Base-by-base conservation (phyloP, 2,888 invertebrate genomes). In the Mycalesis mineus region DNA sequence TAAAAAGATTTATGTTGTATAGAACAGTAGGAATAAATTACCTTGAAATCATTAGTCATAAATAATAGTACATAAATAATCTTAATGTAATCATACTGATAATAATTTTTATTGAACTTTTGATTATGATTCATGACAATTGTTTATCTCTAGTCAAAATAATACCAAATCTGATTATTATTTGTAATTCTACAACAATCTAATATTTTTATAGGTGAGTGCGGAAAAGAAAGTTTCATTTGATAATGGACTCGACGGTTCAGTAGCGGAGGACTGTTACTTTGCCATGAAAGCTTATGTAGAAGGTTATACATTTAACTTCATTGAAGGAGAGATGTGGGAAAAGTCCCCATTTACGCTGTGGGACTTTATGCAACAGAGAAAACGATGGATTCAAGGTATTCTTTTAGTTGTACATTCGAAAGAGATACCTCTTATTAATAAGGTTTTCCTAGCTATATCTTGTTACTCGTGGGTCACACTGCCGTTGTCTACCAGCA, bases 311-410 rank as follows among this genome's bases (percentile, higher is more conserved):
- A 92, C 95, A 15, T 98, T 98, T 82, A 96, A 97, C 79, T 98
- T 98, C 84, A 94, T 98, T 65, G 98, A 98, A 80, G 98, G 98
- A 49, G 98, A 98, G 88, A 98, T 98, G 98, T 98, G 98, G 95
- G 98, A 98, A 80, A 98, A 98, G 78, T 97, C 97, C 6, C 98
- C 98, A 2, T 98, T 98, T 80, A 96, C 97, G 1, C 85, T 98
- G 33, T 94, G 95, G 93, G 98, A 98, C 81, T 97, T 98, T 74
- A 92, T 98, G 68, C 98, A 98, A 80, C 98, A 98, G 77, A 92
- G 98, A 58, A 98, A 98, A 80, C 92, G 98, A 54, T 98, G 98
- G 98, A 92, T 98, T 54, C 96, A 97, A 90, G 97, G 97, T 75
- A 97, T 97, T 70, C 91, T 96, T 17, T 89, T 97, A 62, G 97